Base-by-base conservation (phyloP, 2,797 vertebrate genomes). In the Botia almorhae region DNA sequence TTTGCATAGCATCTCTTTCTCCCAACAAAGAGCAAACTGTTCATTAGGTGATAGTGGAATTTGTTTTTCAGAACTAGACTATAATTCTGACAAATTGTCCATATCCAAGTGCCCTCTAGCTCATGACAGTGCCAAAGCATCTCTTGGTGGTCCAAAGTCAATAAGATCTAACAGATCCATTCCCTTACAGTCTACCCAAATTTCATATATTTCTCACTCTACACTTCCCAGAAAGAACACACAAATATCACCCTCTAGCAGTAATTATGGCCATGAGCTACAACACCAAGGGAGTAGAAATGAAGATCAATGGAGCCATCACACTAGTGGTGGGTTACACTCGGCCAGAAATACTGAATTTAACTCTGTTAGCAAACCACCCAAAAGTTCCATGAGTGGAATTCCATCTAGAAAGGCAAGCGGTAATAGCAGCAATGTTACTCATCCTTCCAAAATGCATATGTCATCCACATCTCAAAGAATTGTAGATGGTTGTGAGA, bases 141-240 rank as follows among this genome's bases (percentile, higher is more conserved):
- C 91, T 78, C 89, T 90, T 64, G 89, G 82, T 89, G 91, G 92
- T 94, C 94, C 91, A 87, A 94, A 94, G 87, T 90, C 89, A 74
- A 87, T 91, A 82, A 96, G 93, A 89, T 91, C 92, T n/a, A 90
- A 89, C 86, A 92, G 92, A 17, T 89, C 92, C 23, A 91, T 88
- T 83, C 89, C 90, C 48, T 93, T 93, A 7, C 83, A 79, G 1
- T 89, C 91, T 81, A 83, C 84, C 8, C 91, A 93, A 53, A 83
- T 90, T n/a, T 83, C 92, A 72, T 92, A 93, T 91, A 92, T 90
- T 8, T 90, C 96, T 91, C 96, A 98, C 88, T 97, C 96, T 85
- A 98, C 97, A 94, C 97, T 99, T 89, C 97, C 97, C 83, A 95
- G 97, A 90, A 98, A 95, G 92, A 92, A 93, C 64, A 97, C 94